A percentile compares a stretch with the other conserved stretches of the same genome.
phyloP scores from a whole-genome alignment of 2,113 vertebrate genomes.

The Scatophagus argus region DNA sequence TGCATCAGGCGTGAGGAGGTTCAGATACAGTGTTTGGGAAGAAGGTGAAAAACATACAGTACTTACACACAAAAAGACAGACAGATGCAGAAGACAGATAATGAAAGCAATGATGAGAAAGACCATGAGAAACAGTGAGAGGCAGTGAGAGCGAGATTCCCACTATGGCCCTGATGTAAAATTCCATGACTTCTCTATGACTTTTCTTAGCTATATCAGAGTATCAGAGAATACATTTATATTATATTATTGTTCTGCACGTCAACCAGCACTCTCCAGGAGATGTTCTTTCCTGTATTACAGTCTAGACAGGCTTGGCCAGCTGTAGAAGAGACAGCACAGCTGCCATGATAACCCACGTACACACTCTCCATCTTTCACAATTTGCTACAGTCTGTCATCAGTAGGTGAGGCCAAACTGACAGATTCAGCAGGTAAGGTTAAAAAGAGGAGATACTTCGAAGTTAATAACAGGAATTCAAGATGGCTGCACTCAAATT shows the following conservation, averaged over 20 bases:
- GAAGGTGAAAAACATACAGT: not conserved
- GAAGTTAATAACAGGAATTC: slow-evolving; percentile 53
- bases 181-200: slow-evolving; percentile 32
- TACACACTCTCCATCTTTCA: slow-evolving; percentile 18
- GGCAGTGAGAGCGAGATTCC: not conserved
- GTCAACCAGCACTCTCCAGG: slow-evolving; percentile 38
- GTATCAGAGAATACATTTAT: too few species aligned
- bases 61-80: not conserved
- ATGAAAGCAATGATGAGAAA: slow-evolving; percentile 23
- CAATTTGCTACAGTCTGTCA: slow-evolving; percentile 56
- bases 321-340: slow-evolving; percentile 21
- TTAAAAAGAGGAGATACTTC: slow-evolving; percentile 22
- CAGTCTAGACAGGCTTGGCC: slow-evolving; percentile 57
- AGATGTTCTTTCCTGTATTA: slow-evolving; percentile 39
- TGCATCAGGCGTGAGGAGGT: slow-evolving; percentile 35
- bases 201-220: slow-evolving; percentile 28
- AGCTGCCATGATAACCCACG: slow-evolving; percentile 29
- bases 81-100: not conserved
- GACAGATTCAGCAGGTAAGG: slow-evolving; percentile 39
- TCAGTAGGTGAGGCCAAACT: slow-evolving; percentile 47
- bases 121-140: slow-evolving; percentile 8
- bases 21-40: not conserved
- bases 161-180: slow-evolving; percentile 31
- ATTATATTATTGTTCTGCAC: slow-evolving; percentile 46
- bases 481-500: slow-evolving; percentile 16